Percentiles rank a stretch among this genome's conserved stretches.
These are phyloP conservation scores for Venturia canescens DNA, from an alignment of 1,140 invertebrate species.

Conservation along the genomic window DNA sequence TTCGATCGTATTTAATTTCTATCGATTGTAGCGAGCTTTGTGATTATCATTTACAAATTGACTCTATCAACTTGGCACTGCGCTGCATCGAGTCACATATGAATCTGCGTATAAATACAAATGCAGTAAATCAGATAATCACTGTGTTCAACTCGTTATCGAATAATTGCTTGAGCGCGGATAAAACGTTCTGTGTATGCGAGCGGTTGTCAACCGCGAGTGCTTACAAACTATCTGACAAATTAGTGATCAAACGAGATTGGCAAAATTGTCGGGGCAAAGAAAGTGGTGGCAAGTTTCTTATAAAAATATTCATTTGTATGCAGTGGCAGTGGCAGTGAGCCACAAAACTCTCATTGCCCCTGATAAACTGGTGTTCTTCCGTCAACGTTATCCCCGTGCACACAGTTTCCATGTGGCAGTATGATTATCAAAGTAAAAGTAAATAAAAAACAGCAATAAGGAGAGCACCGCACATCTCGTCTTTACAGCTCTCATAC, in stretches of 20 bases:
- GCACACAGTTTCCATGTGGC: not conserved
- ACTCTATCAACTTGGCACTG: not conserved
- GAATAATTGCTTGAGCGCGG: constrained; percentile 24
- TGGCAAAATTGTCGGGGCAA: not conserved
- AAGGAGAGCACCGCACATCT: not conserved
- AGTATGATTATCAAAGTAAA: not conserved
- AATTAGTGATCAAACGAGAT: not conserved
- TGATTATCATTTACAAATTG: constrained; percentile 29
- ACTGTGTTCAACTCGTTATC: constrained; percentile 41
- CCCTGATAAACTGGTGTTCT: not conserved
- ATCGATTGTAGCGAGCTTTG: constrained; percentile 44
- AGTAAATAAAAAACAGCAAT: not conserved
- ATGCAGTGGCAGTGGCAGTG: not conserved
- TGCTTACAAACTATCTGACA: not conserved
- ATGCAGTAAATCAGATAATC: constrained; percentile 3
- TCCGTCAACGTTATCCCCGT: not conserved
- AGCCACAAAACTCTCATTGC: constrained; percentile 3
- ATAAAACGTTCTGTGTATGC: constrained; percentile 36
- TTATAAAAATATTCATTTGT: too few relatives aligned
- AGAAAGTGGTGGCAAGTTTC: not conserved
- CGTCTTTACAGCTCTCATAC: not conserved
- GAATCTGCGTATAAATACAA: constrained; percentile 10
- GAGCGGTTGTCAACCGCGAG: constrained; percentile 17
- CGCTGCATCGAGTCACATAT: not conserved
- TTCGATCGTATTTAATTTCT: constrained; percentile 36